Conservation (phyloP, 2,888 invertebrate species). For the Frankliniella fusca region DNA sequence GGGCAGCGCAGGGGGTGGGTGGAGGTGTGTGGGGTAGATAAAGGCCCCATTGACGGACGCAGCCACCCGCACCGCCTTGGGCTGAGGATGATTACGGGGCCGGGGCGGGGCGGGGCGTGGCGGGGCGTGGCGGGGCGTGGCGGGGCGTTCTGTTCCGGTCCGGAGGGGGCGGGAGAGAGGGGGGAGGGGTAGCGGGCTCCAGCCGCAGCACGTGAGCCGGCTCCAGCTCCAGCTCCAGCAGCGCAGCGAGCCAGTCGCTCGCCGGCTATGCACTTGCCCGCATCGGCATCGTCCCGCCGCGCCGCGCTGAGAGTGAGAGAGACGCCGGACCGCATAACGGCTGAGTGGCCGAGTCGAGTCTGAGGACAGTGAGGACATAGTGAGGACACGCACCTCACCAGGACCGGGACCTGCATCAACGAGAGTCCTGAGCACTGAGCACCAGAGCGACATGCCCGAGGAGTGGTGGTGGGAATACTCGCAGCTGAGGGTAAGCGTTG, state of each 20-base stretch:
- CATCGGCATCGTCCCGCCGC: neutral
- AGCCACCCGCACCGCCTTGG: slow-evolving; percentile 18
- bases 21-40: neutral
- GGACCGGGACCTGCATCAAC: no score
- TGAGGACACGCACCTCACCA: no score
- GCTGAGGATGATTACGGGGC: neutral
- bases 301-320: neutral
- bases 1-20: neutral
- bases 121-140: no score
- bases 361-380: neutral
- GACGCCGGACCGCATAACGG: neutral
- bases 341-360: neutral
- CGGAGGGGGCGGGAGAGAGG: neutral
- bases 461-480: slow-evolving; percentile 19
- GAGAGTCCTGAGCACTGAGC: neutral
- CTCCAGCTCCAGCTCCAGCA: neutral
- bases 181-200: neutral
- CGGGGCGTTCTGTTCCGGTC: slow-evolving; percentile 5
- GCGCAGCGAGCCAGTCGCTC: neutral
- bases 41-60: neutral
- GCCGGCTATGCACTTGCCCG: neutral
- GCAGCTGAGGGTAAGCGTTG: neutral
- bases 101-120: neutral
- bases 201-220: neutral
- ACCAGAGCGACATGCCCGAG: neutral